Conservation (phyloP, 2,113 vertebrate species). For the Tachycineta bicolor region DNA sequence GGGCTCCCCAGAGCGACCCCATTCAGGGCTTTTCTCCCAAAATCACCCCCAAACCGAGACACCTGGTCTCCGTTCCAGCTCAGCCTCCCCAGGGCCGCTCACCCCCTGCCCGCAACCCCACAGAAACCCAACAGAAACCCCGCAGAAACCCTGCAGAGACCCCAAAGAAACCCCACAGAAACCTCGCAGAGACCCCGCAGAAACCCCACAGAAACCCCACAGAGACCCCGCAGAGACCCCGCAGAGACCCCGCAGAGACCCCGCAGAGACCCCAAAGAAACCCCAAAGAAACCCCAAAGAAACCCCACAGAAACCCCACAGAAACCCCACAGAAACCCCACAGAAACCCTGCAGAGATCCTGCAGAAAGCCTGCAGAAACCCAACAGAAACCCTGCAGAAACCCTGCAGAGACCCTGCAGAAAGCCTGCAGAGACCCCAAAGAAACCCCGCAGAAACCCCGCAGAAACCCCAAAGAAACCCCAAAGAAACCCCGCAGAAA, state of each 20-base stretch:
- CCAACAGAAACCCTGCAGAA: fast-evolving
- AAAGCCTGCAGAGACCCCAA: too few species aligned
- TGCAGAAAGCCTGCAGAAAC: too few species aligned
- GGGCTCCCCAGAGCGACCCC: too few species aligned
- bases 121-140: fast-evolving
- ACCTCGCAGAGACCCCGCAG: fast-evolving
- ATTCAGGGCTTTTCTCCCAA: too few species aligned
- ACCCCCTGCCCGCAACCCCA: too few species aligned
- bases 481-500: fast-evolving
- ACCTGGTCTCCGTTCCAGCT: too few species aligned
- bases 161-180: fast-evolving
- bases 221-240: fast-evolving
- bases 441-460: fast-evolving
- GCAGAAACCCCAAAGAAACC: too few species aligned
- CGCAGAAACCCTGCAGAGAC: fast-evolving
- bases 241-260: fast-evolving
- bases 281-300: too few species aligned
- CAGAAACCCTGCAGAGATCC: fast-evolving
- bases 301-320: fast-evolving
- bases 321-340: fast-evolving
- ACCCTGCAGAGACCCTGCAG: fast-evolving
- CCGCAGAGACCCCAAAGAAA: fast-evolving
- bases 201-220: fast-evolving
- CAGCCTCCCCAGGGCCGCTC: too few species aligned
- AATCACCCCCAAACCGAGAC: too few species aligned